Percentiles rank a stretch among this genome's conserved stretches.
Evolutionary conservation across 1,140 invertebrate genomes (phyloP).

Genomic region (Scaptomyza hsui): DNA sequence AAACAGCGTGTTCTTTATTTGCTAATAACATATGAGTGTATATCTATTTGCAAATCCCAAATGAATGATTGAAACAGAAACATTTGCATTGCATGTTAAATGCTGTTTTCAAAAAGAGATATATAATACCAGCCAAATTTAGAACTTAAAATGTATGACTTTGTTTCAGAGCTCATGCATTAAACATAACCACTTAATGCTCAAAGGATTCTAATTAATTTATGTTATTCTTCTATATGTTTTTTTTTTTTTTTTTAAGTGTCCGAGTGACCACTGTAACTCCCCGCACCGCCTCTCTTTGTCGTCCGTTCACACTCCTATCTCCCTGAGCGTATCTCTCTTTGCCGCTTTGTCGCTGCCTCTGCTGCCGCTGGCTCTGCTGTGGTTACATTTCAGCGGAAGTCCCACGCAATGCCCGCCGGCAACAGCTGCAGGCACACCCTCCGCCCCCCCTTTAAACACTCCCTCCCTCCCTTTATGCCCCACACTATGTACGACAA

Average conservation of each 20-base stretch:
- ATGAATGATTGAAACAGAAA: not conserved
- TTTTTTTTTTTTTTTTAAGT: not conserved
- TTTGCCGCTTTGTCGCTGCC: slow-evolving; percentile 45
- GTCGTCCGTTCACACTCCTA: slow-evolving; percentile 8
- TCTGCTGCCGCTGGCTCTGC: slow-evolving; percentile 56
- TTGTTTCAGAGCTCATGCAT: not conserved
- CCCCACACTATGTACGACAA: slow-evolving; percentile 70
- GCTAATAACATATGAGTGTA: not conserved
- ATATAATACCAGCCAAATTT: not conserved
- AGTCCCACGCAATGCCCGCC: slow-evolving; percentile 75
- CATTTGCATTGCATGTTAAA: not conserved
- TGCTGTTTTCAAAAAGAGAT: not conserved
- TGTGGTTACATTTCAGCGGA: slow-evolving; percentile 81
- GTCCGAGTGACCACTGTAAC: not conserved
- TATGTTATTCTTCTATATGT: not conserved
- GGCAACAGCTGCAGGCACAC: slow-evolving; percentile 73
- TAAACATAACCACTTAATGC: not conserved
- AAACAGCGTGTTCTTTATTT: not conserved
- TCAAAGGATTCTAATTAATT: not conserved
- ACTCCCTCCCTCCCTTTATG: not conserved
- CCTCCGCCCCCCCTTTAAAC: not conserved
- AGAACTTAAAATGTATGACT: not conserved
- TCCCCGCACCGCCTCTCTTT: not conserved
- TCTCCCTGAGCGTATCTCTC: slow-evolving; percentile 32
- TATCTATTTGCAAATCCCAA: not conserved